These are phyloP conservation scores for Jacana jacana DNA, from an alignment of 2,113 vertebrate species.

Conservation along the genomic window DNA sequence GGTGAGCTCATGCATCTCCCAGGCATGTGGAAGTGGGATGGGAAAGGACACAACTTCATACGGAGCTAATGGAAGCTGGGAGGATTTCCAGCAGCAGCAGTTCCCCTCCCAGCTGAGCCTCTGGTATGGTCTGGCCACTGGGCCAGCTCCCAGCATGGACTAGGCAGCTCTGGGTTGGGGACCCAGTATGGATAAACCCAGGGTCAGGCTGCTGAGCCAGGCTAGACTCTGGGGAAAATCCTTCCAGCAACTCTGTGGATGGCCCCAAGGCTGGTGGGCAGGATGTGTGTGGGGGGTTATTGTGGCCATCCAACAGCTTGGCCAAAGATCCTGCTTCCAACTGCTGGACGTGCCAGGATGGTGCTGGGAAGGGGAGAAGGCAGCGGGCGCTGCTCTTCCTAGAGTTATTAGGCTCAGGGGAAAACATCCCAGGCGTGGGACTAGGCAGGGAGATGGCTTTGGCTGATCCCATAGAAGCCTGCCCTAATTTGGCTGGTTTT, in stretches of 20 bases:
- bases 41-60: neutral
- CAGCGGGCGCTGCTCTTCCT: neutral
- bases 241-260: neutral
- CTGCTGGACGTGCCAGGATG: accelerated
- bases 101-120: neutral
- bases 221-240: neutral
- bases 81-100: neutral
- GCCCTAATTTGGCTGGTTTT: neutral
- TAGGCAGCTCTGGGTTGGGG: neutral
- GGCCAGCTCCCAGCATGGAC: neutral
- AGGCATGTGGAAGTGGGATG: neutral
- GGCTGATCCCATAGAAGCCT: accelerated
- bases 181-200: neutral
- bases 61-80: neutral
- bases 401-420: accelerated
- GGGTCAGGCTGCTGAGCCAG: neutral
- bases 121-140: accelerated
- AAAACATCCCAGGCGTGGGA: neutral
- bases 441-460: neutral
- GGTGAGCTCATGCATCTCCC: neutral
- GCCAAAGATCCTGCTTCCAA: neutral
- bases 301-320: too few relatives aligned
- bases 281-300: neutral
- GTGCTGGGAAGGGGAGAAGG: neutral
- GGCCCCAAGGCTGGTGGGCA: accelerated